Percentiles rank a stretch among this genome's conserved stretches.
phyloP scores from a whole-genome alignment of 2,888 invertebrate species.

The Aquatica leii region DNA sequence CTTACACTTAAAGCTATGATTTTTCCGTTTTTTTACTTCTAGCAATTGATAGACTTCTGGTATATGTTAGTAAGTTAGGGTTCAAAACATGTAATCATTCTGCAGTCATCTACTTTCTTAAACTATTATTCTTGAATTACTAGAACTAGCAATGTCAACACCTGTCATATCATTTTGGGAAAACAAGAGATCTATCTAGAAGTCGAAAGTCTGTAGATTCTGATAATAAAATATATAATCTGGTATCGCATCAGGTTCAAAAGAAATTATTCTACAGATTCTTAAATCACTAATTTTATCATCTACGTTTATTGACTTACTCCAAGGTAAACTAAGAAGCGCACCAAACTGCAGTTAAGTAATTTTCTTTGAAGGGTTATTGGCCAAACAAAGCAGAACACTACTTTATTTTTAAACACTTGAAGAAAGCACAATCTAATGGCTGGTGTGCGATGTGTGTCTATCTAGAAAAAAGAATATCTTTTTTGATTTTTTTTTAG shows the following conservation, averaged over 20 bases:
- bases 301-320: background rate
- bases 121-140: background rate
- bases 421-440: background rate
- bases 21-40: too few relatives aligned
- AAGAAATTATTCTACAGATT: too few relatives aligned
- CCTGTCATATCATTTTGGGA: too few relatives aligned
- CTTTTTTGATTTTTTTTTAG: conserved; percentile 11
- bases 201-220: background rate
- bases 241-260: conserved; percentile 9
- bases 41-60: too few relatives aligned
- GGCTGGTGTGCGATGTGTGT: conserved; percentile 26
- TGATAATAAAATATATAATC: background rate
- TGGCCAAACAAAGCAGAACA: background rate
- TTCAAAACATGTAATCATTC: too few relatives aligned
- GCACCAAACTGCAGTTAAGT: background rate
- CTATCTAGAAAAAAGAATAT: conserved; percentile 29
- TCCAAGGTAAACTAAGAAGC: too few relatives aligned
- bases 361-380: background rate
- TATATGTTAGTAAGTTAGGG: too few relatives aligned
- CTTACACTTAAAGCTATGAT: too few relatives aligned
- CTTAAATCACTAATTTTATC: background rate
- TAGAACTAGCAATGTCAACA: too few relatives aligned
- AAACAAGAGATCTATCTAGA: too few relatives aligned
- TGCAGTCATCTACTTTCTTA: too few relatives aligned
- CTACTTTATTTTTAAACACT: background rate